Percentiles rank a stretch among this genome's conserved stretches.
Conservation (phyloP, 2,888 invertebrate species). For the Zygogramma bicolorata region DNA sequence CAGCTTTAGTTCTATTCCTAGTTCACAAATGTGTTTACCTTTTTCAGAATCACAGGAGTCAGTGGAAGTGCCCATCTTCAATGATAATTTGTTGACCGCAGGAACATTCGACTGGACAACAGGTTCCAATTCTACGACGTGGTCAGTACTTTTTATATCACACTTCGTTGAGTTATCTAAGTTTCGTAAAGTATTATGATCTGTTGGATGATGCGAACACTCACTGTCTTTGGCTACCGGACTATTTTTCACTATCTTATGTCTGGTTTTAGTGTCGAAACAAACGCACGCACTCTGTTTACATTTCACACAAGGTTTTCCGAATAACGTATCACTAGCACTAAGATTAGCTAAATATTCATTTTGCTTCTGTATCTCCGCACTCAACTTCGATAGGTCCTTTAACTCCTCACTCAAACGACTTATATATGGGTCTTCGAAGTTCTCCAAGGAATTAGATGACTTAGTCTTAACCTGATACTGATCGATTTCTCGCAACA, state of each 20-base stretch:
- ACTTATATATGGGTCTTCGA: slow-evolving; percentile 74
- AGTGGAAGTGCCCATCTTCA: slow-evolving; percentile 57
- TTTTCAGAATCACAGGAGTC: slow-evolving; percentile 65
- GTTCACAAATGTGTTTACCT: slow-evolving; percentile 46
- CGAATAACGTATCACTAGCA: slow-evolving; percentile 64
- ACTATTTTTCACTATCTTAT: slow-evolving; percentile 37
- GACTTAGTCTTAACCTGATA: slow-evolving; percentile 68
- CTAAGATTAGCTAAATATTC: slow-evolving; percentile 72
- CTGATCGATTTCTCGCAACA: slow-evolving; percentile 81
- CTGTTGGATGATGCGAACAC: slow-evolving; percentile 43
- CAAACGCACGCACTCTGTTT: slow-evolving; percentile 66
- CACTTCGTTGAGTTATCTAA: slow-evolving; percentile 43
- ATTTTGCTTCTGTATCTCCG: slow-evolving; percentile 72
- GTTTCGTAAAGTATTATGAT: slow-evolving; percentile 44
- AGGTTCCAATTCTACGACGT: slow-evolving; percentile 21
- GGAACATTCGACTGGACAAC: slow-evolving; percentile 57
- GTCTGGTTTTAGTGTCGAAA: slow-evolving; percentile 45
- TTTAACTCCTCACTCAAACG: slow-evolving; percentile 73
- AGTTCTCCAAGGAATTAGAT: slow-evolving; percentile 68
- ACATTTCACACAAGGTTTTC: slow-evolving; percentile 65
- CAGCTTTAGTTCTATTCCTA: background rate
- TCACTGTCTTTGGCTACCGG: slow-evolving; percentile 37
- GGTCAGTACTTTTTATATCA: slow-evolving; percentile 34
- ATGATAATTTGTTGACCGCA: slow-evolving; percentile 41
- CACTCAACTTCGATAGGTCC: slow-evolving; percentile 71